These are phyloP conservation scores for Mycetomoellerius zeteki DNA, from an alignment of 1,140 invertebrate species.

Conservation along the genomic window DNA sequence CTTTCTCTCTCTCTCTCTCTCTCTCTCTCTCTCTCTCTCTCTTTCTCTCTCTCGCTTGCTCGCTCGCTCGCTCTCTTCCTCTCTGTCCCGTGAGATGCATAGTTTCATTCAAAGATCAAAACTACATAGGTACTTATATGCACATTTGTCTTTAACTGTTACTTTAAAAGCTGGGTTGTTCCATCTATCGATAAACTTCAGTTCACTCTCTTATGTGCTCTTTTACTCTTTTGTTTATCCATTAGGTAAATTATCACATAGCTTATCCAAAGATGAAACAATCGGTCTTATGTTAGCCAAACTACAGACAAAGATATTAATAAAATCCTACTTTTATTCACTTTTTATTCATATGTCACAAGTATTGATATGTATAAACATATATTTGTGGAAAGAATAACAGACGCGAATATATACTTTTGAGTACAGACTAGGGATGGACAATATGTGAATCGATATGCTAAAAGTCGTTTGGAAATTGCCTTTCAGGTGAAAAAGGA, in stretches of 20 bases:
- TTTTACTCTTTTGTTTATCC: no score
- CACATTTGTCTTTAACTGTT: conserved; percentile 46
- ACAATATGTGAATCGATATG: no score
- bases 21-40: conserved; percentile 48
- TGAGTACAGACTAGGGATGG: no score
- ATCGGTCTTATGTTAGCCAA: neutral
- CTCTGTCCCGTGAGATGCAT: conserved; percentile 59
- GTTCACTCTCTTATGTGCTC: no score
- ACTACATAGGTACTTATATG: neutral
- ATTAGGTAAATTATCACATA: no score
- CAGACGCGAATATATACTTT: neutral
- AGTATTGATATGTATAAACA: neutral
- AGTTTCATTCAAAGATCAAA: neutral
- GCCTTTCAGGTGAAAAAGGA: no score
- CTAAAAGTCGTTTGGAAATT: no score
- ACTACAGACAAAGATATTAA: neutral
- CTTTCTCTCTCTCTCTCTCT: neutral
- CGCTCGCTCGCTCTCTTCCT: conserved; percentile 9
- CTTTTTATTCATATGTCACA: neutral
- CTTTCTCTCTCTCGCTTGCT: conserved; percentile 32
- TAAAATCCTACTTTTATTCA: conserved; percentile 3
- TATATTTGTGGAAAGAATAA: no score
- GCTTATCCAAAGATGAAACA: no score
- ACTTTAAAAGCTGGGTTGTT: no score
- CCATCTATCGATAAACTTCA: no score